Conservation (phyloP, 2,888 invertebrate species). For the Andrena hattorfiana region DNA sequence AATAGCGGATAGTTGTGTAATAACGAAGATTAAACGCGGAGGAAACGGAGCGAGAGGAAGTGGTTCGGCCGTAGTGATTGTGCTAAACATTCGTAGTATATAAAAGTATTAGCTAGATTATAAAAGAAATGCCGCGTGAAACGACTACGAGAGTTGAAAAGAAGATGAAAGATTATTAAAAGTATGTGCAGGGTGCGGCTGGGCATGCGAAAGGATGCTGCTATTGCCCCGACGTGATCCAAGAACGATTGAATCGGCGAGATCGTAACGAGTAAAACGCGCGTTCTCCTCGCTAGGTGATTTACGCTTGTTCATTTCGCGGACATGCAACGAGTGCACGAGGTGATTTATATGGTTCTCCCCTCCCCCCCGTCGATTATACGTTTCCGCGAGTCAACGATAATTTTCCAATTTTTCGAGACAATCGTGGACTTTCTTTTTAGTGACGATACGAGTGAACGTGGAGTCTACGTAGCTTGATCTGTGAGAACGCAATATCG, state of each 20-base stretch:
- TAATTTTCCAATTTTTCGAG: constrained; percentile 5
- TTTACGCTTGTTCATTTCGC: background rate
- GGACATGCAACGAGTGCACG: background rate
- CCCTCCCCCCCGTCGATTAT: background rate
- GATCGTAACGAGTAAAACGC: constrained; percentile 64
- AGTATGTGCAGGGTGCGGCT: constrained; percentile 69
- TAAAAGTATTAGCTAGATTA: constrained; percentile 75
- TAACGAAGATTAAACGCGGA: constrained; percentile 48
- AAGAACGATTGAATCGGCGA: constrained; percentile 59
- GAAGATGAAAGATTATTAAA: constrained; percentile 56
- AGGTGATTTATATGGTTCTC: background rate
- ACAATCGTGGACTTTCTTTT: constrained; percentile 15
- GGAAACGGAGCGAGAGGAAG: constrained; percentile 12
- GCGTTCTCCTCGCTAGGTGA: constrained; percentile 21
- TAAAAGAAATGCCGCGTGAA: constrained; percentile 62
- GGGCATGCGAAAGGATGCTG: constrained; percentile 35
- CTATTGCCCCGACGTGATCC: constrained; percentile 37
- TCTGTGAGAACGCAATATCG: constrained; percentile 58
- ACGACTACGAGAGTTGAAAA: constrained; percentile 56
- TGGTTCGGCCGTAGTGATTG: constrained; percentile 72
- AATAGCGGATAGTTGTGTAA: constrained; percentile 72
- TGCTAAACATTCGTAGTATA: constrained; percentile 75
- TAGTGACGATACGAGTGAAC: background rate
- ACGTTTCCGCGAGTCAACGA: constrained; percentile 34
- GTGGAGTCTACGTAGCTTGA: background rate